Conservation (phyloP, 2,797 vertebrate species). For the Glossophaga mutica region DNA sequence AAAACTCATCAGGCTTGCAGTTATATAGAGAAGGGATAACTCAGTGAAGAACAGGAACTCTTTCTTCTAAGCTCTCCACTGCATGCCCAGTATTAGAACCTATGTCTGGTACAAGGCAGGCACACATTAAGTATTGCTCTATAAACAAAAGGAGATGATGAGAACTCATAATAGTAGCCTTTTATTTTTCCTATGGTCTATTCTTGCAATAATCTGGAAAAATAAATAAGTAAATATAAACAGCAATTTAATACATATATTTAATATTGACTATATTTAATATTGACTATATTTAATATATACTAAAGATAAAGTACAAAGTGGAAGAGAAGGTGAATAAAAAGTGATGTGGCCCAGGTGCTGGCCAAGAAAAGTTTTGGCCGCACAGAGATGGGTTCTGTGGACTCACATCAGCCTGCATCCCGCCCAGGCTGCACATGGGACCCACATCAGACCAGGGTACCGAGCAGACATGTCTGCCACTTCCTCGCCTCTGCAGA, state of each 20-base stretch:
- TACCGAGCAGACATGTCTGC: accelerated
- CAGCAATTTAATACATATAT: background rate
- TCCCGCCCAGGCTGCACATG: background rate
- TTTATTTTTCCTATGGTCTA: background rate
- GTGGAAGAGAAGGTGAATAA: background rate
- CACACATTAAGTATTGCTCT: background rate
- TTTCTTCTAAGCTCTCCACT: background rate
- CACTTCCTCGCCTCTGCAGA: background rate
- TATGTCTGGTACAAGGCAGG: background rate
- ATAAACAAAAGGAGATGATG: background rate
- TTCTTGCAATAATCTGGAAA: background rate
- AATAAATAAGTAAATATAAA: background rate
- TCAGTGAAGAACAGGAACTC: background rate
- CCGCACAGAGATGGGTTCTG: background rate
- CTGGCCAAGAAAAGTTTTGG: background rate
- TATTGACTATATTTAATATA: background rate
- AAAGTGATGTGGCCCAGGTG: background rate
- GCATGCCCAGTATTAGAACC: too few relatives aligned
- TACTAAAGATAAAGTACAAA: background rate
- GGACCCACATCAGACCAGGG: background rate
- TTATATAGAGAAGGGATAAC: background rate
- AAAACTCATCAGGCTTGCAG: background rate
- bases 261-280: background rate
- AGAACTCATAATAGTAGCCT: background rate
- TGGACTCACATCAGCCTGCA: background rate